These are phyloP conservation scores for Xiphophorus maculatus DNA, from an alignment of 2,113 vertebrate genomes.

Conservation along the genomic window DNA sequence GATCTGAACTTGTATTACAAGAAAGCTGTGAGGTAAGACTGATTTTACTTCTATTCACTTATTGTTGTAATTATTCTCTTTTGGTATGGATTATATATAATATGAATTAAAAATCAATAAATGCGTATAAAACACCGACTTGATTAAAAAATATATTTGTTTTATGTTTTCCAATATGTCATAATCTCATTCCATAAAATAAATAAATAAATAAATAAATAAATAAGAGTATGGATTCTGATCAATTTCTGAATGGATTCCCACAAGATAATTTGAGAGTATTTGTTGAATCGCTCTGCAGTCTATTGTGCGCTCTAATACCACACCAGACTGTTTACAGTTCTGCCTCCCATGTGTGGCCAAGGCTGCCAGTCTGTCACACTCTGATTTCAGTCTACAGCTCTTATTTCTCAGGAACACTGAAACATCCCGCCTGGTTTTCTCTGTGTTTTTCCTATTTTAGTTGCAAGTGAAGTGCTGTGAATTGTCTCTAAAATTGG, in stretches of 20 bases:
- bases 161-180: not conserved
- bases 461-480: not conserved
- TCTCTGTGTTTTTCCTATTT: not conserved
- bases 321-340: slow-evolving; percentile 72
- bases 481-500: not conserved
- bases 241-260: not conserved
- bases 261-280: not conserved
- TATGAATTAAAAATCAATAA: not conserved
- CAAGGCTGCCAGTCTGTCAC: slow-evolving; percentile 67
- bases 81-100: not conserved
- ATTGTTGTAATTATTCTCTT: not conserved
- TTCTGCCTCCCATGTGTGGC: slow-evolving; percentile 68
- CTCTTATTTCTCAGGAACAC: slow-evolving; percentile 40
- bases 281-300: slow-evolving; percentile 22
- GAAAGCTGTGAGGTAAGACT: slow-evolving; percentile 62
- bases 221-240: not conserved
- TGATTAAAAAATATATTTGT: not conserved
- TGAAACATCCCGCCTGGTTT: not conserved
- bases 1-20: slow-evolving; percentile 58
- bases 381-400: slow-evolving; percentile 22
- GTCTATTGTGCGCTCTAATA: slow-evolving; percentile 50
- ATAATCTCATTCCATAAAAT: not conserved
- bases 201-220: too few species aligned
- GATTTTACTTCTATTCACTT: not conserved
- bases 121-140: not conserved